phyloP scores from a whole-genome alignment of 1,140 invertebrate genomes.

The Parapsyche elsis region DNA sequence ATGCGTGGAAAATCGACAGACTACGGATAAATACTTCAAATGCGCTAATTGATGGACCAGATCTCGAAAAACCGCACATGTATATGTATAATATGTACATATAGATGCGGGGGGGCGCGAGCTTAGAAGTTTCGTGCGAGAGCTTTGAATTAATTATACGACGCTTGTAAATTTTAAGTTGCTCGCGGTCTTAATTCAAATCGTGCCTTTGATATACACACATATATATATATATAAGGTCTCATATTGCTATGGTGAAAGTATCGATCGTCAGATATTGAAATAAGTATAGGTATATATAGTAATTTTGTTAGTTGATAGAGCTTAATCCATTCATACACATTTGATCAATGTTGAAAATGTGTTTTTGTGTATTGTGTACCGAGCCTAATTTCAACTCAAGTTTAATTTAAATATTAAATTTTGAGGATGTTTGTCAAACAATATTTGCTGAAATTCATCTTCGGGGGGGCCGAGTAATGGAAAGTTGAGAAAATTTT shows the following conservation, averaged over 20 bases:
- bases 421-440: too few species aligned
- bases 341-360: too few species aligned
- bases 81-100: background rate
- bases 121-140: background rate
- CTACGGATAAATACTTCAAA: slow-evolving; percentile 1
- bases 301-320: too few species aligned
- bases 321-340: too few species aligned
- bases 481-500: too few species aligned
- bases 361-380: too few species aligned
- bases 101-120: background rate
- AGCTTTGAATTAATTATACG: background rate
- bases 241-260: background rate
- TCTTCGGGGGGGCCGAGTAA: too few species aligned
- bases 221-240: background rate
- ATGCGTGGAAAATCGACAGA: slow-evolving; percentile 6
- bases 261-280: background rate
- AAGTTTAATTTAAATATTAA: too few species aligned
- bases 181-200: slow-evolving; percentile 11
- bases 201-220: background rate
- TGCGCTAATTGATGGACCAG: slow-evolving; percentile 7
- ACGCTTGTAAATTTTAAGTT: slow-evolving; percentile 12
- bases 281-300: too few species aligned
- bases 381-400: too few species aligned
- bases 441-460: too few species aligned
- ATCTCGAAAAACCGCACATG: too few species aligned